phyloP scores from a whole-genome alignment of 2,888 invertebrate genomes.

The Electrophaes corylata region DNA sequence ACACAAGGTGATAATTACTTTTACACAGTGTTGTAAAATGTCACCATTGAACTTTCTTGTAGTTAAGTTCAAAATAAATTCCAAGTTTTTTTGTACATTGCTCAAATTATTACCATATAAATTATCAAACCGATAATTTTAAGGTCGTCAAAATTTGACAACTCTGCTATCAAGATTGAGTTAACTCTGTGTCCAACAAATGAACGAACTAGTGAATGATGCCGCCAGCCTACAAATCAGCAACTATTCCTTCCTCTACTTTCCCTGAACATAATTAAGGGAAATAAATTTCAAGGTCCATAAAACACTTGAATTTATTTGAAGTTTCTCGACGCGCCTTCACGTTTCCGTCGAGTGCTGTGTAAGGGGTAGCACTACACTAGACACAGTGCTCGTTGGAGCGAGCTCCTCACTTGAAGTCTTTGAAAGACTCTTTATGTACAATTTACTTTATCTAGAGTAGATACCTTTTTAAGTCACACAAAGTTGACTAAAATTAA shows the following conservation, averaged over 20 bases:
- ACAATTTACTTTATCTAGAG: background rate
- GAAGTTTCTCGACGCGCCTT: slow-evolving; percentile 3
- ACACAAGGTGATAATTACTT: background rate
- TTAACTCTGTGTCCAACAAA: background rate
- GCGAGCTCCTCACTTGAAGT: background rate
- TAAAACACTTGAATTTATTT: slow-evolving; percentile 20
- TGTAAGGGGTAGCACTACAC: background rate
- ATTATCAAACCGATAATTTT: background rate
- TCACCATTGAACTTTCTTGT: no score
- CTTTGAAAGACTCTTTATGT: background rate
- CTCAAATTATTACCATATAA: no score
- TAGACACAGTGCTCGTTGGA: background rate
- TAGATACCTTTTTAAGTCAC: background rate
- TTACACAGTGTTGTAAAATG: background rate
- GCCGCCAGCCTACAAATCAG: slow-evolving; percentile 1
- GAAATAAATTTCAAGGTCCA: slow-evolving; percentile 21
- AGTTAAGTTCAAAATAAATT: no score
- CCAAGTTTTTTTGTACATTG: no score
- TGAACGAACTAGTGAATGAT: background rate
- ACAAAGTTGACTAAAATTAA: no score
- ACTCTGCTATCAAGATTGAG: background rate
- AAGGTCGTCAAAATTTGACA: background rate
- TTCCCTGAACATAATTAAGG: slow-evolving; percentile 13
- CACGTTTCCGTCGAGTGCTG: background rate
- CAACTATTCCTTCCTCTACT: slow-evolving; percentile 8